phyloP scores from a whole-genome alignment of 2,113 vertebrate species.

The Perognathus longimembris region DNA sequence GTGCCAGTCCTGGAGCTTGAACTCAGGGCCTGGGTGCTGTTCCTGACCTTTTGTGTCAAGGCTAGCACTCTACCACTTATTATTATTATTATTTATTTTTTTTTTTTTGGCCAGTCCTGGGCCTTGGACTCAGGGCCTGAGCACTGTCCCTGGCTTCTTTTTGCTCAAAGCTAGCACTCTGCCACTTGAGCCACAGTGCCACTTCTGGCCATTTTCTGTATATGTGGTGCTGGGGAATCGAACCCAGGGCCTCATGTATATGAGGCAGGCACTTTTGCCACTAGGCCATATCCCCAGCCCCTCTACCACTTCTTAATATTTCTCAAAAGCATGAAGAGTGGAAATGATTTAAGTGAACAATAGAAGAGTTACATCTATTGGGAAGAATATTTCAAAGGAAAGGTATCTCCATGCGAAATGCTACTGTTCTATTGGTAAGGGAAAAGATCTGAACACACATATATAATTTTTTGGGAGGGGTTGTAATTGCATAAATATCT shows the following conservation, averaged over 20 bases:
- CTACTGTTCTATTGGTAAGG: neutral
- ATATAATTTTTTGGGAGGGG: neutral
- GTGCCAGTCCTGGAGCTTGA: neutral
- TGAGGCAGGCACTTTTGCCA: too few relatives aligned
- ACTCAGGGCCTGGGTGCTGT: neutral
- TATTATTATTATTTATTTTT: too few relatives aligned
- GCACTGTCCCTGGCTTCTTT: too few relatives aligned
- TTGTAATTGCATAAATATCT: neutral
- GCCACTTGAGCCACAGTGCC: neutral
- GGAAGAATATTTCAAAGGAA: constrained; percentile 4
- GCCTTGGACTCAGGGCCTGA: too few relatives aligned
- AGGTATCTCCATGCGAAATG: neutral
- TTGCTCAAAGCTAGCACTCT: too few relatives aligned
- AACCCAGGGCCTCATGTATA: too few relatives aligned
- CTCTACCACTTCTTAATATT: neutral
- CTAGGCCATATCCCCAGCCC: too few relatives aligned
- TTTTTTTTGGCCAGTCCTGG: too few relatives aligned
- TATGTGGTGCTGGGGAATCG: too few relatives aligned
- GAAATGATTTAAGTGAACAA: neutral
- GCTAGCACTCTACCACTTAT: too few relatives aligned
- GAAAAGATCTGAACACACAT: neutral
- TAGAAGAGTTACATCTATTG: neutral
- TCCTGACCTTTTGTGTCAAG: neutral
- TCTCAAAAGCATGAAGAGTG: neutral
- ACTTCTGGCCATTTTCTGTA: neutral